These are phyloP conservation scores for Conus betulinus DNA, from an alignment of 1,140 invertebrate genomes.

Conservation along the genomic window DNA sequence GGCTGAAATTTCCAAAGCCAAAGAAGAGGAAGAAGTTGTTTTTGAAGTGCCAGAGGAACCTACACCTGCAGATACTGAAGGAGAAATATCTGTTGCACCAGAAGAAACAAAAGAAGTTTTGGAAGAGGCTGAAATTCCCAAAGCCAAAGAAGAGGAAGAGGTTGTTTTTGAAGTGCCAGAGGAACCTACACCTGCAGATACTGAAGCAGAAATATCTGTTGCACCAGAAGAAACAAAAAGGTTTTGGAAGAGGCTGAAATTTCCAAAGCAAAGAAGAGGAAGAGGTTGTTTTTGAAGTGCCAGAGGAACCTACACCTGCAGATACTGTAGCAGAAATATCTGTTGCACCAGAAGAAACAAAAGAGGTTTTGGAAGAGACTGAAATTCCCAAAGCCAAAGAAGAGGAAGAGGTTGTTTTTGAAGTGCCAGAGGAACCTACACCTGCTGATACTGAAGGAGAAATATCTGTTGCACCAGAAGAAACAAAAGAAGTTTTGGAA, in stretches of 20 bases:
- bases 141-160: slow-evolving; percentile 28
- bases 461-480: too few species aligned
- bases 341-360: too few species aligned
- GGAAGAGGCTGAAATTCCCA: slow-evolving; percentile 43
- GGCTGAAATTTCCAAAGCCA: slow-evolving; percentile 32
- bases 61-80: slow-evolving; percentile 40
- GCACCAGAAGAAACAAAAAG: background rate
- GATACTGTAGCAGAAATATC: too few species aligned
- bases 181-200: slow-evolving; percentile 27
- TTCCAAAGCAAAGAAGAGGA: too few species aligned
- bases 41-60: slow-evolving; percentile 6
- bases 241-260: background rate
- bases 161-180: slow-evolving; percentile 45
- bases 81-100: slow-evolving; percentile 20
- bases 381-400: too few species aligned
- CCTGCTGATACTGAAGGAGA: too few species aligned
- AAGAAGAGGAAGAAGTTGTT: slow-evolving; percentile 49
- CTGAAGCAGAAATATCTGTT: slow-evolving; percentile 23
- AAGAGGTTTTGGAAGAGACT: too few species aligned
- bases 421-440: too few species aligned
- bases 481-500: too few species aligned
- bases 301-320: too few species aligned
- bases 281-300: too few species aligned
- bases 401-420: too few species aligned
- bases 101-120: slow-evolving; percentile 40